phyloP scores from a whole-genome alignment of 2,797 vertebrate species.

The Lepilemur ruficaudatus region DNA sequence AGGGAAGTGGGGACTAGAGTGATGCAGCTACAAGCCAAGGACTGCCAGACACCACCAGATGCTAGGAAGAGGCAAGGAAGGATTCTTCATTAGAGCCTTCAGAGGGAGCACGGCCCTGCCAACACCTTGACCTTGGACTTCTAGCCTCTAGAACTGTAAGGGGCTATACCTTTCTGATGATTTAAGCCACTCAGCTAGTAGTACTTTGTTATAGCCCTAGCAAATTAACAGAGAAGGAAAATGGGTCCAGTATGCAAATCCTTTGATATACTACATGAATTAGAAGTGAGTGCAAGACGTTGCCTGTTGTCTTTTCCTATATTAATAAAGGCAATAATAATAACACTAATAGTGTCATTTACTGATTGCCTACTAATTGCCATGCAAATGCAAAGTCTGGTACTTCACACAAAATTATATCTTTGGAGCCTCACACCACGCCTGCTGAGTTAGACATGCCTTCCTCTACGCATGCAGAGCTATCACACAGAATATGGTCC shows the following conservation, averaged over 20 bases:
- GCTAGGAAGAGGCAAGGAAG: background rate
- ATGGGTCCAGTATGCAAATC: background rate
- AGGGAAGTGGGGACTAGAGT: background rate
- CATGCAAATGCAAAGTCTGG: background rate
- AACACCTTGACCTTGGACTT: background rate
- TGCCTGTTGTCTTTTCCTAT: background rate
- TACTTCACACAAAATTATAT: background rate
- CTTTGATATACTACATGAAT: background rate
- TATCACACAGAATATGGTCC: background rate
- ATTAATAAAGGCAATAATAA: background rate
- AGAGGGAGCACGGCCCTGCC: background rate
- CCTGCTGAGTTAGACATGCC: background rate
- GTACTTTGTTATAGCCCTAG: background rate
- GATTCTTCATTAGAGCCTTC: background rate
- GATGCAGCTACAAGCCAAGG: background rate
- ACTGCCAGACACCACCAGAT: background rate
- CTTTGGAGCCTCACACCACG: background rate
- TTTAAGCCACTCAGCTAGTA: background rate
- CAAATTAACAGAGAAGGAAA: background rate
- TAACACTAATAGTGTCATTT: background rate
- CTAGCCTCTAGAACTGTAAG: background rate
- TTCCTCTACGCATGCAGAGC: background rate
- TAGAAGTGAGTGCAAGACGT: background rate
- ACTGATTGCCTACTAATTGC: background rate
- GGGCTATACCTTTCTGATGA: background rate